Evolutionary conservation across 1,140 invertebrate genomes (phyloP), one percentile per base, ranked within the genome.

Genomic region (Ceratina japonica): DNA sequence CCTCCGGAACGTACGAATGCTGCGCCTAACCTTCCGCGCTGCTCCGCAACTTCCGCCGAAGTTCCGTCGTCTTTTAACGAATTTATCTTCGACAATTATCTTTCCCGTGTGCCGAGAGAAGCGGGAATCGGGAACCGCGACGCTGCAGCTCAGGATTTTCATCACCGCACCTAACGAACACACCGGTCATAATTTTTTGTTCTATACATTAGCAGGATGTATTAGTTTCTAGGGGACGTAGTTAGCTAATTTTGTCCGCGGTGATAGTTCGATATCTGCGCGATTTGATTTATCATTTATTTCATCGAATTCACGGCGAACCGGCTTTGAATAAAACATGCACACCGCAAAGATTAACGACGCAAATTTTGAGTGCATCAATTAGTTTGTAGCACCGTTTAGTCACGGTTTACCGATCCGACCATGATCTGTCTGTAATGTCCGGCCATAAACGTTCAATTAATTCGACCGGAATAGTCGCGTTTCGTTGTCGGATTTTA

Each of bases 341-440:
- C 3, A 4, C 22, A 18, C 5, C 4, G 22, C n/a, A 24, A 54
- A 54, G 58, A 52, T 18, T 22, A 20, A 37, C 22, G 15, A 22
- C 16, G 8, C 10, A 18, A 51, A 54, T 44, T 62, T 65, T 52
- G 10, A 20, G 2, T 20, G 13, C 22, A 61, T 69, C 37, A 69
- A 13, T 52, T 65, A 51, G 52, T 76, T 69, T 59, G 24, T 59
- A 18, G 54, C 31, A 59, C 24, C 66, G 54, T 59, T 76, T 69
- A 69, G 74, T 51, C 20, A 61, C 22, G 64, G 74, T 69, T 44
- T 1, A 22, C 37, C 74, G 8, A 22, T 27, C 22, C 54, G 22
- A 75, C 65, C 74, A 59, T 68, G 64, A 75, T 76, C 64, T 20
- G 54, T 18, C 69, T 59, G 64, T 76, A 76, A 76, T 70, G 61